phyloP scores from a whole-genome alignment of 2,888 invertebrate species.

The Eudasyphora cyanicolor region DNA sequence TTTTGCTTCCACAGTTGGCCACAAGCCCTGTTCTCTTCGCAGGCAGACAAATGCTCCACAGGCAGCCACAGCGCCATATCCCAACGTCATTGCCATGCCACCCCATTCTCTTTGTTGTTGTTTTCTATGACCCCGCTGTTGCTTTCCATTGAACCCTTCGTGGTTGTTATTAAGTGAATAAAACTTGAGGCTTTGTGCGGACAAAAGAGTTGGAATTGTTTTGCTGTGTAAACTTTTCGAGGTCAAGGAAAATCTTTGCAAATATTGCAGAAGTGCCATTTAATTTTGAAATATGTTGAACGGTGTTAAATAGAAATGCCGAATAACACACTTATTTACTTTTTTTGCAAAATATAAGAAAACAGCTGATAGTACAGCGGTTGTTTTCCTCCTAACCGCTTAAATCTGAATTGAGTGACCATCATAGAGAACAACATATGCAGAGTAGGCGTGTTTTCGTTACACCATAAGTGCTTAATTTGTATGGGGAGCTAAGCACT shows the following conservation, averaged over 20 bases:
- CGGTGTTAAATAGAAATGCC: not conserved
- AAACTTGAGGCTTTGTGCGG: not conserved
- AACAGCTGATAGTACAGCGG: too few relatives aligned
- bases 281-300: conserved; percentile 35
- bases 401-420: too few relatives aligned
- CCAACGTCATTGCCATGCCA: not conserved
- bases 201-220: conserved; percentile 43
- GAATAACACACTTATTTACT: too few relatives aligned
- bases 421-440: too few relatives aligned
- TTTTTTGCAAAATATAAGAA: too few relatives aligned
- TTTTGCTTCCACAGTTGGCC: conserved; percentile 68
- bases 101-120: conserved; percentile 29
- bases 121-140: not conserved
- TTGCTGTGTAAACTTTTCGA: conserved; percentile 65
- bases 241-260: conserved; percentile 67
- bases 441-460: too few relatives aligned
- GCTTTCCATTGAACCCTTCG: not conserved
- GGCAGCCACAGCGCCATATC: not conserved
- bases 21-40: not conserved
- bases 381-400: too few relatives aligned
- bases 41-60: conserved; percentile 6
- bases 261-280: conserved; percentile 74
- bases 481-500: too few relatives aligned
- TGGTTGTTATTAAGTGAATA: not conserved
- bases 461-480: too few relatives aligned